These are phyloP conservation scores for Boleophthalmus pectinirostris DNA, from an alignment of 2,113 vertebrate species.

Conservation along the genomic window DNA sequence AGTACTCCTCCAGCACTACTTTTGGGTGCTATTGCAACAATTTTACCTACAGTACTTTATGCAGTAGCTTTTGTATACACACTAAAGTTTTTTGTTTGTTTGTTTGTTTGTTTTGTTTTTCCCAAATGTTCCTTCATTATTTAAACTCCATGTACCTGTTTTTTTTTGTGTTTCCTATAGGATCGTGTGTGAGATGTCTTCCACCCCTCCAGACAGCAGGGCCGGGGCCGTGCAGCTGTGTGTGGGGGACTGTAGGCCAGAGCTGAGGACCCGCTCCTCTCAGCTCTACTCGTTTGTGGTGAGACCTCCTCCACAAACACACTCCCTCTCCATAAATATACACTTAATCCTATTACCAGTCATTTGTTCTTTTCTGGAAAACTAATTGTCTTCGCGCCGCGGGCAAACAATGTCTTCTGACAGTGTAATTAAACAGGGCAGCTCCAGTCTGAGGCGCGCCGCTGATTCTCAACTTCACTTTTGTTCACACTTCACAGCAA, in stretches of 20 bases:
- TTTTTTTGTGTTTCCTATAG: constrained; percentile 64
- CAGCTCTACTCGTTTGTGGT: constrained; percentile 96
- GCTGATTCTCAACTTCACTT: constrained; percentile 26
- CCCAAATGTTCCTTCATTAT: background rate
- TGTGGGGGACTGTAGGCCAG: constrained; percentile 91
- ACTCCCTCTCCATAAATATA: constrained; percentile 3
- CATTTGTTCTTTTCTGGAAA: constrained; percentile 2
- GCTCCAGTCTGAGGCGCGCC: constrained; percentile 6
- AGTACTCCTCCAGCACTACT: background rate
- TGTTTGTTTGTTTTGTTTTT: background rate
- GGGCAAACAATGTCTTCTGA: constrained; percentile 12
- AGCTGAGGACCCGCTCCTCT: constrained; percentile 88
- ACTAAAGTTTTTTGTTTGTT: background rate
- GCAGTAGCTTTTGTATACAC: background rate
- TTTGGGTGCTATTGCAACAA: background rate
- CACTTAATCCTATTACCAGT: constrained; percentile 13
- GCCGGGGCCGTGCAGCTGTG: constrained; percentile 91
- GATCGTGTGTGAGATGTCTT: constrained; percentile 97
- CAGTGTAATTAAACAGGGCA: constrained; percentile 18
- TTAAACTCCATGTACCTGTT: background rate
- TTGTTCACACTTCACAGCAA: constrained; percentile 13
- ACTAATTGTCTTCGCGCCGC: constrained; percentile 25
- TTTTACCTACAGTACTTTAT: background rate
- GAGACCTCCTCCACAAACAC: constrained; percentile 49
- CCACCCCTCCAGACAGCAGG: constrained; percentile 76